A percentile compares a stretch with the other conserved stretches of the same genome.
phyloP scores from a whole-genome alignment of 2,797 vertebrate genomes.

The Sternarchorhynchus goeldii region DNA sequence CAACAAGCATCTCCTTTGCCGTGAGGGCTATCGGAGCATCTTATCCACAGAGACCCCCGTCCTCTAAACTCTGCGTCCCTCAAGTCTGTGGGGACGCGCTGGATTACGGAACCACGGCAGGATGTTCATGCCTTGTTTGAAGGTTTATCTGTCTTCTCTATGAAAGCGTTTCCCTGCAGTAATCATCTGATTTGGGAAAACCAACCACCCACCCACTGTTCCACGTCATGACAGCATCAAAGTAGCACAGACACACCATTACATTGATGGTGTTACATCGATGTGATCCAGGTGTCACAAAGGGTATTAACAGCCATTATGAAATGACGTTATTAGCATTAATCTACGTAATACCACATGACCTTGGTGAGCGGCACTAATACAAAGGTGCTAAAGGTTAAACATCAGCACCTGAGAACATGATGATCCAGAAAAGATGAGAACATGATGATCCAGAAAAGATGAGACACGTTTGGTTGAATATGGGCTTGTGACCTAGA shows the following conservation, averaged over 20 bases:
- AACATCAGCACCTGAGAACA: background rate
- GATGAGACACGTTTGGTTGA: too few species aligned
- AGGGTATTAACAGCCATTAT: conserved; percentile 6
- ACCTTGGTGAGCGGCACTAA: background rate
- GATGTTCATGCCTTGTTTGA: conserved; percentile 69
- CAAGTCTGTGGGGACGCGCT: conserved; percentile 66
- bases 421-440: too few species aligned
- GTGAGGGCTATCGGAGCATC: conserved; percentile 72
- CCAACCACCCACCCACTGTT: conserved; percentile 62
- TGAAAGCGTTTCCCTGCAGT: conserved; percentile 69
- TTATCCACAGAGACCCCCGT: conserved; percentile 69
- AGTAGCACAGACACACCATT: background rate
- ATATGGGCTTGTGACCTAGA: too few species aligned
- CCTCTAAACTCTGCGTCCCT: conserved; percentile 71
- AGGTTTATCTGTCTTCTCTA: conserved; percentile 65
- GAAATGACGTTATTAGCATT: conserved; percentile 41
- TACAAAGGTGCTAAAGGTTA: too few species aligned
- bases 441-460: background rate
- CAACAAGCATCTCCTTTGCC: conserved; percentile 73
- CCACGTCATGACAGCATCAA: background rate
- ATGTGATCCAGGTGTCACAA: background rate
- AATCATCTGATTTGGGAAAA: conserved; percentile 66
- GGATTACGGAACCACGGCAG: conserved; percentile 61
- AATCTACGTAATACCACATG: conserved; percentile 26
- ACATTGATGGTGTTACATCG: background rate